A percentile compares a stretch with the other conserved stretches of the same genome.
phyloP scores from a whole-genome alignment of 2,797 vertebrate genomes.

The Lerista edwardsae region DNA sequence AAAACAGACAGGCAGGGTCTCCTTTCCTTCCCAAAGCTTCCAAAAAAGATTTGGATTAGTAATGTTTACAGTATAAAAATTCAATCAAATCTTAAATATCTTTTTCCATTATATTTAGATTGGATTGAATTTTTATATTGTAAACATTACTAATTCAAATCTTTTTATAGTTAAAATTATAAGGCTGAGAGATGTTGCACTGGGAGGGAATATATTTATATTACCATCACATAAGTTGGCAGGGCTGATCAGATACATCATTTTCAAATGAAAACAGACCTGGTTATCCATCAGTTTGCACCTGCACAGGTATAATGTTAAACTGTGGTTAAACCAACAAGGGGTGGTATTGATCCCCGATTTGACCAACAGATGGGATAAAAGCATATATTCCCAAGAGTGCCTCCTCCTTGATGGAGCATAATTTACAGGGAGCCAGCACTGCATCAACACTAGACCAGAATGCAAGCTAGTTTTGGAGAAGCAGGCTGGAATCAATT shows the following conservation, averaged over 20 bases:
- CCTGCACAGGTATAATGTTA: neutral
- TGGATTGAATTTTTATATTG: neutral
- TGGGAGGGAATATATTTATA: no score
- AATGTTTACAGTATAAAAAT: neutral
- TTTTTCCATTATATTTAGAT: no score
- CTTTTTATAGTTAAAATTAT: no score
- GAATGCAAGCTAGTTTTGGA: neutral
- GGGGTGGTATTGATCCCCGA: no score
- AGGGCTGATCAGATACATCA: no score
- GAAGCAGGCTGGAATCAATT: no score
- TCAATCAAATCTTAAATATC: neutral
- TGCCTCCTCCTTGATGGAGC: neutral
- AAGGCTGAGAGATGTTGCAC: no score
- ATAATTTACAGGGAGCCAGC: neutral
- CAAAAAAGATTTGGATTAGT: neutral
- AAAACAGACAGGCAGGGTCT: neutral
- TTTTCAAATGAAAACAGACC: no score
- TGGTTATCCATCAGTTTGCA: no score
- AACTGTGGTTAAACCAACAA: neutral
- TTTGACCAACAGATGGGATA: neutral
- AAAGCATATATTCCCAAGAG: neutral
- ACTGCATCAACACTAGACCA: neutral
- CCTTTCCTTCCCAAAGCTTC: neutral
- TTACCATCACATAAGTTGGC: no score
- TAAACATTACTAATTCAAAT: neutral